These are phyloP conservation scores for Muscicapa adusta DNA, from an alignment of 2,113 vertebrate genomes.

Conservation along the genomic window DNA sequence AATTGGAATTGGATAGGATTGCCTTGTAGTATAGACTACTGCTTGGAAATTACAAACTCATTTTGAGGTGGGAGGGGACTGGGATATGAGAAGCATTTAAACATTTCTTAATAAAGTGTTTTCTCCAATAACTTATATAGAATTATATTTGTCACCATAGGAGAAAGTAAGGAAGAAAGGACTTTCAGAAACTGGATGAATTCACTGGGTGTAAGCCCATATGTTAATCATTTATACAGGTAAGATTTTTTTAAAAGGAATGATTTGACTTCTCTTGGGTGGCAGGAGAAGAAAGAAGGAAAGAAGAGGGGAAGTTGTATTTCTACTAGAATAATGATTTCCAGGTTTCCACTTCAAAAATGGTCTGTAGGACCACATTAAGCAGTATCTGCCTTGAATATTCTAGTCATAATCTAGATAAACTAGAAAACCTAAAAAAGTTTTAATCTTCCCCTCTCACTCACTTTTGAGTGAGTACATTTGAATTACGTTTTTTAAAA, in stretches of 20 bases:
- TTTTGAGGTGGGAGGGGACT: accelerated
- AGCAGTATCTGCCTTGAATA: not conserved
- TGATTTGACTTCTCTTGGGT: not conserved
- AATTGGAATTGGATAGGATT: not conserved
- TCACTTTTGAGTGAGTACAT: not conserved
- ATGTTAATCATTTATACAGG: slow-evolving; percentile 93
- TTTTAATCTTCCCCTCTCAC: not conserved
- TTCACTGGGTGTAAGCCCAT: slow-evolving; percentile 89
- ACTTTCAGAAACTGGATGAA: slow-evolving; percentile 99
- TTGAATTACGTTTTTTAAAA: accelerated
- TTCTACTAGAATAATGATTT: not conserved
- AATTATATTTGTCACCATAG: slow-evolving; percentile 66
- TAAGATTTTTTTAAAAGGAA: slow-evolving; percentile 36
- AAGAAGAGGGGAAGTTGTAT: not conserved
- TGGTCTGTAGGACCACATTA: not conserved
- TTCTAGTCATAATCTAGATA: not conserved
- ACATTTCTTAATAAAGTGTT: not conserved
- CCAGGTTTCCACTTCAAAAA: not conserved
- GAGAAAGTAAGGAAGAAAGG: slow-evolving; percentile 90
- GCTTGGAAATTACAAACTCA: not conserved
- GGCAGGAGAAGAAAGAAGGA: not conserved
- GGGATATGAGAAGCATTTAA: not conserved
- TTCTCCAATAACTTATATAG: slow-evolving; percentile 7
- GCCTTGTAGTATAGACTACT: not conserved
- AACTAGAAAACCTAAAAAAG: not conserved